These are phyloP conservation scores for Lindbergichthys nudifrons DNA, from an alignment of 2,797 vertebrate genomes.

Conservation along the genomic window DNA sequence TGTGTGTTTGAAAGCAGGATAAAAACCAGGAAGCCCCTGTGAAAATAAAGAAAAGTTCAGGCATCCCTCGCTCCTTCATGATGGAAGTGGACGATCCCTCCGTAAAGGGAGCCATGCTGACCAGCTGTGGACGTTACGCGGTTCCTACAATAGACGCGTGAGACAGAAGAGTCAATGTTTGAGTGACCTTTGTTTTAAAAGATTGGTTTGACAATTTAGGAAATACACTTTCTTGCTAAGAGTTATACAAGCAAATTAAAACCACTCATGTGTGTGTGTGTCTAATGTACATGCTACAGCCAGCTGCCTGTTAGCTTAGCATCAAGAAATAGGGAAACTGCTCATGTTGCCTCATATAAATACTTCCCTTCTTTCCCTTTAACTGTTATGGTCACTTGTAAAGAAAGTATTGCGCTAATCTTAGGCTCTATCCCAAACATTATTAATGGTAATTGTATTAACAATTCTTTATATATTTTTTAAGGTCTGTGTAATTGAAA, in stretches of 20 bases:
- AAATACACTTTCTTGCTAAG: neutral
- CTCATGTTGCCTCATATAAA: too few relatives aligned
- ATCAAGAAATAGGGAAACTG: neutral
- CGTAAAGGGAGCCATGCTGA: conserved; percentile 97
- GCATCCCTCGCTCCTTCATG: conserved; percentile 98
- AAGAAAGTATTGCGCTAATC: neutral
- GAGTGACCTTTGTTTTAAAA: neutral
- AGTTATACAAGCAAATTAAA: too few relatives aligned
- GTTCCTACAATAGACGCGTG: conserved; percentile 97
- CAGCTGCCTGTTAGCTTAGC: neutral
- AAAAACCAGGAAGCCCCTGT: conserved; percentile 91
- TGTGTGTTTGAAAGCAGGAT: conserved; percentile 84
- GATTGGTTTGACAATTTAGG: neutral
- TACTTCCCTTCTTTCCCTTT: neutral
- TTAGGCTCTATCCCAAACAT: neutral
- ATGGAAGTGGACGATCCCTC: conserved; percentile 96
- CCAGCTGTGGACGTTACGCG: conserved; percentile 94
- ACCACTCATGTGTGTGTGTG: too few relatives aligned
- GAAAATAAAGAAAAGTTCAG: conserved; percentile 96
- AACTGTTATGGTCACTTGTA: neutral
- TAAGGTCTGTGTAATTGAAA: too few relatives aligned
- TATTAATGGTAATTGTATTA: too few relatives aligned
- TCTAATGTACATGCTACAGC: too few relatives aligned
- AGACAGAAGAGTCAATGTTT: conserved; percentile 67
- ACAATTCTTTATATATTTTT: too few relatives aligned